phyloP scores from a whole-genome alignment of 1,140 invertebrate genomes.

The Tenebrio molitor region DNA sequence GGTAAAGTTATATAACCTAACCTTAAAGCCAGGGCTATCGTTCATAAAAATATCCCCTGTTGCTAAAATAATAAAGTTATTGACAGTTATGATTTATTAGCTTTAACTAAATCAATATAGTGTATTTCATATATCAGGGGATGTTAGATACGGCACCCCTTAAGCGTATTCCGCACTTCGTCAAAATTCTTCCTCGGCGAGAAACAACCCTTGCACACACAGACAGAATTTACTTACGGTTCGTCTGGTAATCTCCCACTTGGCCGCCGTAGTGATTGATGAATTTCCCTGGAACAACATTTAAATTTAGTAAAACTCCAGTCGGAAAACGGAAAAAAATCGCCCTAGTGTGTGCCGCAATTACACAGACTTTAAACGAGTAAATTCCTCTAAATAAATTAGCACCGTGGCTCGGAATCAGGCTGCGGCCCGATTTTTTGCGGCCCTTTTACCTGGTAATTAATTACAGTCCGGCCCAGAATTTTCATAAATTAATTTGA shows the following conservation, averaged over 20 bases:
- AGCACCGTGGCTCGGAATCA: background rate
- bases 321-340: conserved; percentile 10
- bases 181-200: background rate
- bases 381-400: conserved; percentile 22
- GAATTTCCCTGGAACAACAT: conserved; percentile 61
- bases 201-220: conserved; percentile 2
- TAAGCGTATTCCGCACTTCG: conserved; percentile 2
- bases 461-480: conserved; percentile 21
- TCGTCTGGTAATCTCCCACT: conserved; percentile 59
- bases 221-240: conserved; percentile 57
- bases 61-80: conserved; percentile 62
- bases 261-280: conserved; percentile 60
- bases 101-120: conserved; percentile 58
- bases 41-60: conserved; percentile 52
- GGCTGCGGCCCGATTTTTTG: conserved; percentile 26
- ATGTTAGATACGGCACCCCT: conserved; percentile 10
- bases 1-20: background rate
- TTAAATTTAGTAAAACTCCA: conserved; percentile 45
- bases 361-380: conserved; percentile 27
- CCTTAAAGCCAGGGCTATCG: background rate
- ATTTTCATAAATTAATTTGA: conserved; percentile 42
- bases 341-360: conserved; percentile 5
- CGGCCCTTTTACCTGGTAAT: conserved; percentile 40
- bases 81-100: conserved; percentile 61
- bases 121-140: conserved; percentile 57